These are phyloP conservation scores for Mormyrus hasselquistii DNA, from an alignment of 2,797 vertebrate genomes.

Conservation along the genomic window DNA sequence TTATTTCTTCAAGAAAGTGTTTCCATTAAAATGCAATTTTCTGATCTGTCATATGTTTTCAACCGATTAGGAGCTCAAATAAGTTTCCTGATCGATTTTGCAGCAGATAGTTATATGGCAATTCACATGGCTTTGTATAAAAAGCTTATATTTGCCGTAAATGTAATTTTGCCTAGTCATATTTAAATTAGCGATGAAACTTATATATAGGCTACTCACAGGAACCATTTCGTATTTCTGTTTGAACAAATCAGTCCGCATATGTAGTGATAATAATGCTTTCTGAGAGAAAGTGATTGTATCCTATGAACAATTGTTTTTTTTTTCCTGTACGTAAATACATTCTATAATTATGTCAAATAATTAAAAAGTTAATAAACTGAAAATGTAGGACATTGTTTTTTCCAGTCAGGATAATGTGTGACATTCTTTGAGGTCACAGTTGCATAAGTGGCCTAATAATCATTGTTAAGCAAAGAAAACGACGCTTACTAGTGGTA, in stretches of 20 bases:
- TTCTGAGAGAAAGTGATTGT: not conserved
- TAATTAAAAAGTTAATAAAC: not conserved
- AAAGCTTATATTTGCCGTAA: not conserved
- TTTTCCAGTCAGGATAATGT: not conserved
- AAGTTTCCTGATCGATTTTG: not conserved
- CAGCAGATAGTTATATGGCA: not conserved
- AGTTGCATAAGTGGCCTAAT: not conserved
- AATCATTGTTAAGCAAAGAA: not conserved
- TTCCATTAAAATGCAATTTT: not conserved
- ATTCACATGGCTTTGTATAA: not conserved
- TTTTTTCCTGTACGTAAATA: not conserved
- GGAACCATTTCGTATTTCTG: not conserved
- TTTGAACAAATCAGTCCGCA: not conserved
- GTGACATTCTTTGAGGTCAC: not conserved
- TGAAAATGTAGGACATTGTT: not conserved
- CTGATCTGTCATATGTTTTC: not conserved
- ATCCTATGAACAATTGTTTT: not conserved
- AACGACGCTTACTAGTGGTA: slow-evolving; percentile 4
- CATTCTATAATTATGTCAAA: not conserved
- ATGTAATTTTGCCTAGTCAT: not conserved
- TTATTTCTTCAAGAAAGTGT: not conserved
- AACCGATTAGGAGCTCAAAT: not conserved
- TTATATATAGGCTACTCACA: not conserved
- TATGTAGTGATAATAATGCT: not conserved
- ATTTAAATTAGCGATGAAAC: not conserved